phyloP scores from a whole-genome alignment of 2,113 vertebrate genomes.

The Struthidea cinerea region DNA sequence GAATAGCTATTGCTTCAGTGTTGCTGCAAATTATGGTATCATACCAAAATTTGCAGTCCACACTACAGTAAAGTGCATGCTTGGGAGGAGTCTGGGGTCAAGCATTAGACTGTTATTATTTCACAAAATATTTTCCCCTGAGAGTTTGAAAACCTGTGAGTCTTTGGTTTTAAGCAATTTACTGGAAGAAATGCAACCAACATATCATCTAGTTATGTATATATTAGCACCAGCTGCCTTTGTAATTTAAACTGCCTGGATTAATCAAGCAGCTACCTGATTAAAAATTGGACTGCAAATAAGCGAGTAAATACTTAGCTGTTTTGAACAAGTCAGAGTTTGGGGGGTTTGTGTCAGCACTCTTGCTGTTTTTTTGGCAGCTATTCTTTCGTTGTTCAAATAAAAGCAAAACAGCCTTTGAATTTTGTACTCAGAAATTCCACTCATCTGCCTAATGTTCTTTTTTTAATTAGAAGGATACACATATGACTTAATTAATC shows the following conservation, averaged over 20 bases:
- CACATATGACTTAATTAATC: conserved; percentile 84
- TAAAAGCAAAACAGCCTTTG: conserved; percentile 71
- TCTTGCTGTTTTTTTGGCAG: conserved; percentile 66
- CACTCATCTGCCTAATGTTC: conserved; percentile 79
- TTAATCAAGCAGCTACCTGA: conserved; percentile 74
- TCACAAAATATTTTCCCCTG: not conserved
- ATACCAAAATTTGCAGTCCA: not conserved
- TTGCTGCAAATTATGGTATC: not conserved
- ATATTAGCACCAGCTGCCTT: conserved; percentile 65
- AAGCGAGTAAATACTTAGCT: conserved; percentile 72
- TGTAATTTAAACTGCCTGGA: conserved; percentile 69
- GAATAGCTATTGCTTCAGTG: not conserved
- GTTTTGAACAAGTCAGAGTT: conserved; percentile 74
- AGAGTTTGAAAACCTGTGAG: conserved; percentile 36
- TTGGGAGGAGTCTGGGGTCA: not conserved
- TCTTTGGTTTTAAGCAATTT: conserved; percentile 59
- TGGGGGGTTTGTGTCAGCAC: conserved; percentile 55
- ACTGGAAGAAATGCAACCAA: conserved; percentile 61
- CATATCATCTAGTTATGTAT: conserved; percentile 63
- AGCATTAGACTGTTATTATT: not conserved
- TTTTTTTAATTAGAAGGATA: conserved; percentile 80
- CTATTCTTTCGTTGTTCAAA: conserved; percentile 69
- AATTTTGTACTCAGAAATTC: conserved; percentile 70
- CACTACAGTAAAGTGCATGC: not conserved
- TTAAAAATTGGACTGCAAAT: conserved; percentile 73